A percentile compares a stretch with the other conserved stretches of the same genome.
Conservation (phyloP, 2,888 invertebrate species). For the Lasioglossum zephyrum region DNA sequence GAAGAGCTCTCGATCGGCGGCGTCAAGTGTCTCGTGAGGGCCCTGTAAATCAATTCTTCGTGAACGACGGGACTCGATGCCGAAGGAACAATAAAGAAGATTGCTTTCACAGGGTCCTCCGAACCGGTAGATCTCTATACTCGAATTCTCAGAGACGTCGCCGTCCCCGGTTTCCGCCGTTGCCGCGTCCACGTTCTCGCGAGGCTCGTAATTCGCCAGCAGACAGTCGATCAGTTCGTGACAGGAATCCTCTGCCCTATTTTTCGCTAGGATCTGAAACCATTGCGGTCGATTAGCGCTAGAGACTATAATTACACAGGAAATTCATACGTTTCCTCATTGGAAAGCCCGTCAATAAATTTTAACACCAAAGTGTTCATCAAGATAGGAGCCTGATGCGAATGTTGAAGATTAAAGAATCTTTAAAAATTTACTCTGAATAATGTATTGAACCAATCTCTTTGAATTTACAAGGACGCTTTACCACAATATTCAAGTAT, state of each 20-base stretch:
- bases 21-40: constrained; percentile 89
- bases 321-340: not conserved
- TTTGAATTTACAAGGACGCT: not conserved
- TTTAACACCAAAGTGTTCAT: not conserved
- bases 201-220: constrained; percentile 88
- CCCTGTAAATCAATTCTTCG: constrained; percentile 83
- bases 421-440: too few species aligned
- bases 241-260: constrained; percentile 89
- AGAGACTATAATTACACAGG: not conserved
- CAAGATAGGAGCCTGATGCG: not conserved
- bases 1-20: constrained; percentile 85
- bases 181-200: constrained; percentile 85
- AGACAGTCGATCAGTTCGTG: constrained; percentile 90
- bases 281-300: not conserved
- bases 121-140: constrained; percentile 89
- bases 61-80: not conserved
- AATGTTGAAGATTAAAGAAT: not conserved
- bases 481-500: not conserved
- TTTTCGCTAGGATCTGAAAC: constrained; percentile 87
- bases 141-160: constrained; percentile 87
- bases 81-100: not conserved
- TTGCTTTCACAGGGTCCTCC: not conserved
- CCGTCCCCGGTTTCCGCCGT: constrained; percentile 82
- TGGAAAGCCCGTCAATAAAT: not conserved
- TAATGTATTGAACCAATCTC: too few species aligned